A percentile compares a stretch with the other conserved stretches of the same genome.
phyloP scores from a whole-genome alignment of 2,888 invertebrate species.

The Parochlus steinenii region DNA sequence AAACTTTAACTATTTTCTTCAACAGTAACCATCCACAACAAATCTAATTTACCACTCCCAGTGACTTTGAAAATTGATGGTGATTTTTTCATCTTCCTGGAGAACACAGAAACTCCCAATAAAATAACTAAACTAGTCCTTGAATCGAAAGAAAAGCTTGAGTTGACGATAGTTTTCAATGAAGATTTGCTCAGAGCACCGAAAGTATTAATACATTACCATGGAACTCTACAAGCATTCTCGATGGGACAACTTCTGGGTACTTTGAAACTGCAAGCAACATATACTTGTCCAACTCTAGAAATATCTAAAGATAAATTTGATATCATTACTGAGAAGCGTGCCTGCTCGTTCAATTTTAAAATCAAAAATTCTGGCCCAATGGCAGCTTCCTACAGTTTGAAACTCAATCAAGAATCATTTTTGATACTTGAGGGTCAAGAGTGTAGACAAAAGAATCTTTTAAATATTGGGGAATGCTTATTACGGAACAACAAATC shows the following conservation, averaged over 20 bases:
- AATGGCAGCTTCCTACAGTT: slow-evolving; percentile 1
- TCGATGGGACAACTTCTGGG: slow-evolving; percentile 5
- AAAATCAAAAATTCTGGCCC: neutral
- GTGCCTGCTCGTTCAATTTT: slow-evolving; percentile 1
- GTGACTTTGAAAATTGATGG: slow-evolving; percentile 8
- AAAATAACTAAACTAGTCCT: slow-evolving; percentile 6
- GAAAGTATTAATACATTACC: neutral
- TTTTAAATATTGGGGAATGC: slow-evolving; percentile 4
- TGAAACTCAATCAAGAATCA: slow-evolving; percentile 2
- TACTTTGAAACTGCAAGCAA: slow-evolving; percentile 3
- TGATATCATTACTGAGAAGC: slow-evolving; percentile 2
- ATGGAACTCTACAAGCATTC: slow-evolving; percentile 5
- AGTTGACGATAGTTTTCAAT: slow-evolving; percentile 6
- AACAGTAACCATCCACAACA: slow-evolving; percentile 1
- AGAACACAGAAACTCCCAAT: neutral
- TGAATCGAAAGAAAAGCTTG: slow-evolving; percentile 1
- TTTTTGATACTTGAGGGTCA: slow-evolving; percentile 1
- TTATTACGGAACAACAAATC: slow-evolving; percentile 2
- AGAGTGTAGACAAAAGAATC: slow-evolving; percentile 5
- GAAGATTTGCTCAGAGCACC: neutral
- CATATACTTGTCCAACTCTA: slow-evolving; percentile 5
- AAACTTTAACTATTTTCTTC: neutral
- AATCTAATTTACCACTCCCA: slow-evolving; percentile 5
- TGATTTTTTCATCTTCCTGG: slow-evolving; percentile 1
- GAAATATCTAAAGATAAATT: slow-evolving; percentile 4